Evolutionary conservation across 2,888 invertebrate species (phyloP).

Genomic region (Linnaemya tessellans): DNA sequence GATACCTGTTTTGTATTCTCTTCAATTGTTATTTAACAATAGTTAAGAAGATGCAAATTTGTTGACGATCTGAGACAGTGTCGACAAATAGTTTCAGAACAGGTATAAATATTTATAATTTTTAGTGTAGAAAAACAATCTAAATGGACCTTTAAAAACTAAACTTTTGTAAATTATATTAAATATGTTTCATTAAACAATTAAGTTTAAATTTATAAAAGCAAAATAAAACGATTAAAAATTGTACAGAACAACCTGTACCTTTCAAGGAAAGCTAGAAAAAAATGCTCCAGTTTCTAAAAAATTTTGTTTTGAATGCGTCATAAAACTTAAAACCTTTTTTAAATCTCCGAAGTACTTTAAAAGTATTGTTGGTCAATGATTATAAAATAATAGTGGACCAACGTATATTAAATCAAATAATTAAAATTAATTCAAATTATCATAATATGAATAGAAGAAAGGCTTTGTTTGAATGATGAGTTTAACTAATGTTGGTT

Average conservation of each 20-base stretch:
- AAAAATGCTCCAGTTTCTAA: slow-evolving; percentile 12
- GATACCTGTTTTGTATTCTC: too few relatives aligned
- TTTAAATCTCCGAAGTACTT: not conserved
- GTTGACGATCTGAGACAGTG: too few relatives aligned
- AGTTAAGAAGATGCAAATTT: too few relatives aligned
- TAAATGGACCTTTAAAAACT: slow-evolving; percentile 54
- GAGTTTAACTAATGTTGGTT: not conserved
- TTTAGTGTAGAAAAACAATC: slow-evolving; percentile 62
- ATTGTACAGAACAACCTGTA: slow-evolving; percentile 54
- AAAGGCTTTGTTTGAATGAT: not conserved
- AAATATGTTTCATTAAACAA: slow-evolving; percentile 46
- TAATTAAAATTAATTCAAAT: not conserved
- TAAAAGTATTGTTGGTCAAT: slow-evolving; percentile 2
- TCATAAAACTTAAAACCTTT: not conserved
- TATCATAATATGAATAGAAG: not conserved
- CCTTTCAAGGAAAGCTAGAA: slow-evolving; percentile 76
- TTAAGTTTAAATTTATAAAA: slow-evolving; percentile 56
- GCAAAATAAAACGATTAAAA: slow-evolving; percentile 34
- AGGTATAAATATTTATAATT: slow-evolving; percentile 29
- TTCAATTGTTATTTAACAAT: too few relatives aligned
- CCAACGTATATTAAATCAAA: not conserved
- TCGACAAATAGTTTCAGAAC: too few relatives aligned
- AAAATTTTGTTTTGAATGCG: not conserved
- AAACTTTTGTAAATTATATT: slow-evolving; percentile 66
- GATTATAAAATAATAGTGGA: slow-evolving; percentile 2